Conservation (phyloP, 2,797 vertebrate species). For the Oryzias dopingdopingensis region DNA sequence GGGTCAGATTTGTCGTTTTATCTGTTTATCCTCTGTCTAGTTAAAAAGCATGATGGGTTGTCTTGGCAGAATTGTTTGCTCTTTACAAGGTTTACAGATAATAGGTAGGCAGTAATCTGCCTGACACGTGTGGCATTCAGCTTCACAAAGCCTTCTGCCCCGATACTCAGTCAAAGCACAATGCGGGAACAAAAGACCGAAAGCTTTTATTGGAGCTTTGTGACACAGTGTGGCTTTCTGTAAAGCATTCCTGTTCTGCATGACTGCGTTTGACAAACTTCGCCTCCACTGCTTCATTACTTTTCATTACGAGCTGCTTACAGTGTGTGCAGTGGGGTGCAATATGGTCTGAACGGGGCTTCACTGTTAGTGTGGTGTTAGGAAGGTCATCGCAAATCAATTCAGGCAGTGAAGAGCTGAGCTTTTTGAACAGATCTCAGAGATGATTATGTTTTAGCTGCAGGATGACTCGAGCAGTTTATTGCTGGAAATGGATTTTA, state of each 20-base stretch:
- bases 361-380: conserved; percentile 39
- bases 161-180: conserved; percentile 41
- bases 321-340: neutral
- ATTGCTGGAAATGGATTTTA: conserved; percentile 27
- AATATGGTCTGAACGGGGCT: conserved; percentile 45
- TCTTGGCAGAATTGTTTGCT: neutral
- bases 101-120: conserved; percentile 33
- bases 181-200: conserved; percentile 34
- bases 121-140: conserved; percentile 43
- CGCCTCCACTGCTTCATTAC: neutral
- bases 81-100: conserved; percentile 22
- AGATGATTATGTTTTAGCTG: conserved; percentile 25
- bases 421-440: conserved; percentile 15
- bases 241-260: conserved; percentile 33
- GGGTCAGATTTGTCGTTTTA: neutral
- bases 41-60: neutral
- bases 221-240: conserved; percentile 22
- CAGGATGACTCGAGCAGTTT: conserved; percentile 26
- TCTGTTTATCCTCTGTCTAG: conserved; percentile 7
- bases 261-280: conserved; percentile 24
- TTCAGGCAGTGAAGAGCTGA: conserved; percentile 15
- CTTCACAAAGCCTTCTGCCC: conserved; percentile 42
- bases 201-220: conserved; percentile 31
- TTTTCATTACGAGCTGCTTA: conserved; percentile 22
- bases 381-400: conserved; percentile 28